Evolutionary conservation across 2,888 invertebrate species (phyloP).

Genomic region (Carterocephalus palaemon): DNA sequence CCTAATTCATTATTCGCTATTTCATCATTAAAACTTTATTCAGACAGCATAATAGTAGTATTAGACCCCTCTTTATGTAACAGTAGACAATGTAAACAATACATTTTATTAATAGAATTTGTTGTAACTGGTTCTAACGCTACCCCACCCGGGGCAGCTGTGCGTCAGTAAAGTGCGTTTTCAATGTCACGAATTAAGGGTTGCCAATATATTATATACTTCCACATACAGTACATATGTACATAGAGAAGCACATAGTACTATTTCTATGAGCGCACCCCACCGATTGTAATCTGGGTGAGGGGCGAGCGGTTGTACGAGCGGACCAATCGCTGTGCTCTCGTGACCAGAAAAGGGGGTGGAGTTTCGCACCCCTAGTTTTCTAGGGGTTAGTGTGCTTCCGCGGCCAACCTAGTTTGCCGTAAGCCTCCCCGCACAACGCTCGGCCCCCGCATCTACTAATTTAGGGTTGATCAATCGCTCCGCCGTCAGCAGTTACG

Average conservation of each 20-base stretch:
- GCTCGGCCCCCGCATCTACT: conserved; percentile 56
- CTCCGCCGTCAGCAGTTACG: conserved; percentile 56
- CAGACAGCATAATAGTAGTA: no score
- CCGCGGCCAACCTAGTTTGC: conserved; percentile 79
- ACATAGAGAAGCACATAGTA: conserved; percentile 68
- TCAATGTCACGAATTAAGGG: conserved; percentile 71
- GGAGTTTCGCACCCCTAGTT: conserved; percentile 80
- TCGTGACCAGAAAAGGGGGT: conserved; percentile 78
- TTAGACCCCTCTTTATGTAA: not conserved
- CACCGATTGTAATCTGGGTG: conserved; percentile 77
- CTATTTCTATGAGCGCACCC: conserved; percentile 78
- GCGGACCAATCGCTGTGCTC: conserved; percentile 76
- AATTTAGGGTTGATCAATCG: conserved; percentile 78
- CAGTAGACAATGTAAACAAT: not conserved
- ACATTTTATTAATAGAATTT: not conserved
- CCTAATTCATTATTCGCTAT: no score
- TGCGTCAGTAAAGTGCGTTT: conserved; percentile 40
- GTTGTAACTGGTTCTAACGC: conserved; percentile 5
- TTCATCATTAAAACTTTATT: no score
- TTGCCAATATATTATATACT: conserved; percentile 57
- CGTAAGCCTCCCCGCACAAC: conserved; percentile 58
- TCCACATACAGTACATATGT: conserved; percentile 49
- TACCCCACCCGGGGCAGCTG: conserved; percentile 3
- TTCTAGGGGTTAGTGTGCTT: conserved; percentile 80
- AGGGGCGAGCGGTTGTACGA: conserved; percentile 70